A percentile compares a stretch with the other conserved stretches of the same genome.
These are phyloP conservation scores for Euclidia mi DNA, from an alignment of 2,888 invertebrate species.

Conservation along the genomic window DNA sequence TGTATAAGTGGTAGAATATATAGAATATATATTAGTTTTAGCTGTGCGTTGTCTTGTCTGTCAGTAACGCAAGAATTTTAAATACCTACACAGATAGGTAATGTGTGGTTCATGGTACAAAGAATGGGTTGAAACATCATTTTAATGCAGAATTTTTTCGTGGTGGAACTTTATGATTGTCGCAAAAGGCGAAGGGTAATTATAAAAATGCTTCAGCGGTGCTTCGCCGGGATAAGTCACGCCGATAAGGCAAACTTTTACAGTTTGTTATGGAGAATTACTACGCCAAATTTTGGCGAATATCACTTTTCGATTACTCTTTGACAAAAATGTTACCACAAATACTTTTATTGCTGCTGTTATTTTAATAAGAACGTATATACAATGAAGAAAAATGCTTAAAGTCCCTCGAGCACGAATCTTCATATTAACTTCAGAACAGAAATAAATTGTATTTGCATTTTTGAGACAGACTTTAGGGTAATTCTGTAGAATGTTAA, in stretches of 20 bases:
- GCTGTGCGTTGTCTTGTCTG: too few species aligned
- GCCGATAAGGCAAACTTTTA: constrained; percentile 63
- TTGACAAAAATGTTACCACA: constrained; percentile 15
- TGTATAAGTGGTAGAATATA: too few species aligned
- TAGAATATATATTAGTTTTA: too few species aligned
- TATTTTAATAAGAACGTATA: constrained; percentile 11
- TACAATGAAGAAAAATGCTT: constrained; percentile 9
- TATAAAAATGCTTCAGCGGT: constrained; percentile 59
- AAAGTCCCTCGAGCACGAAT: constrained; percentile 7
- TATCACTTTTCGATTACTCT: constrained; percentile 42
- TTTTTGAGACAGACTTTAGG: constrained; percentile 3
- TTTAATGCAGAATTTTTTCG: constrained; percentile 5
- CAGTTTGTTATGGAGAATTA: constrained; percentile 62
- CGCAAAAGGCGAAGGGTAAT: constrained; percentile 56
- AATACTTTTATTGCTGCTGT: constrained; percentile 13
- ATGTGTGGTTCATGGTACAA: too few species aligned
- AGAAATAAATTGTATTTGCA: constrained; percentile 19
- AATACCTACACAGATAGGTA: too few species aligned
- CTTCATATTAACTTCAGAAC: constrained; percentile 16
- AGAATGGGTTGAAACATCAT: too few species aligned
- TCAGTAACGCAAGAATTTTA: too few species aligned
- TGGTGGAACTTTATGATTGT: constrained; percentile 2
- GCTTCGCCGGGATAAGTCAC: constrained; percentile 39
- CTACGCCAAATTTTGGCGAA: constrained; percentile 50
- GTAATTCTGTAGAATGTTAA: background rate